Conservation (phyloP, 1,140 invertebrate genomes). For the Brachystomella parvula region DNA sequence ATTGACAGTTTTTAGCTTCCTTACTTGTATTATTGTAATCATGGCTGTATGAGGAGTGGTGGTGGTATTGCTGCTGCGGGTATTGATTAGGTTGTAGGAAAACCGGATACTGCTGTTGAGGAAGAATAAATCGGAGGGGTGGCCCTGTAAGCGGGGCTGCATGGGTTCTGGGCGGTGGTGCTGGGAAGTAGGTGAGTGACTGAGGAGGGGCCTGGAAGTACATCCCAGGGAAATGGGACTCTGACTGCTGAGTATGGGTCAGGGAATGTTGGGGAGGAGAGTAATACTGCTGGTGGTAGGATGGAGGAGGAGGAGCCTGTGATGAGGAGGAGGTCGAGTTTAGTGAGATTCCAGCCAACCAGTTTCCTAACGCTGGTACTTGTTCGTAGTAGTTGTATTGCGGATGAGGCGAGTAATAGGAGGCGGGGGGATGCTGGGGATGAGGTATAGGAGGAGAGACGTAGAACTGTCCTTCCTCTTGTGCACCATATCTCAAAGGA, state of each 20-base stretch:
- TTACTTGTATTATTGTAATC: no score
- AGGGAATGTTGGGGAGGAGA: conserved; percentile 10
- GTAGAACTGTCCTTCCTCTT: background rate
- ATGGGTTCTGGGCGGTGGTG: no score
- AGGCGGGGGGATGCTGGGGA: background rate
- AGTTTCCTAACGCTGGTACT: background rate
- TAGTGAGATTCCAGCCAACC: conserved; percentile 9
- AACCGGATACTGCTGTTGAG: no score
- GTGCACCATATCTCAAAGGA: background rate
- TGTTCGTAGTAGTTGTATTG: conserved; percentile 7
- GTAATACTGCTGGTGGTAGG: conserved; percentile 3
- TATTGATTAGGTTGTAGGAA: no score
- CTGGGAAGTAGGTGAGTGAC: background rate
- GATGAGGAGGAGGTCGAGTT: background rate
- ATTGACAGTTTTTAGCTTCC: no score
- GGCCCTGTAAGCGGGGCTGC: no score
- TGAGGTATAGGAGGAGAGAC: background rate
- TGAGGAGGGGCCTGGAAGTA: background rate
- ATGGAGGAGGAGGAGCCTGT: no score
- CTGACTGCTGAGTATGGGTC: background rate
- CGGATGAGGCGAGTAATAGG: no score
- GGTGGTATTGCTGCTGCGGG: no score
- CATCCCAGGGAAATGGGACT: background rate
- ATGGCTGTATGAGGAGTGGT: no score
- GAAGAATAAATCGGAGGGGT: no score